These are phyloP conservation scores for Anagrus nilaparvatae DNA, from an alignment of 1,140 invertebrate species.

Conservation along the genomic window DNA sequence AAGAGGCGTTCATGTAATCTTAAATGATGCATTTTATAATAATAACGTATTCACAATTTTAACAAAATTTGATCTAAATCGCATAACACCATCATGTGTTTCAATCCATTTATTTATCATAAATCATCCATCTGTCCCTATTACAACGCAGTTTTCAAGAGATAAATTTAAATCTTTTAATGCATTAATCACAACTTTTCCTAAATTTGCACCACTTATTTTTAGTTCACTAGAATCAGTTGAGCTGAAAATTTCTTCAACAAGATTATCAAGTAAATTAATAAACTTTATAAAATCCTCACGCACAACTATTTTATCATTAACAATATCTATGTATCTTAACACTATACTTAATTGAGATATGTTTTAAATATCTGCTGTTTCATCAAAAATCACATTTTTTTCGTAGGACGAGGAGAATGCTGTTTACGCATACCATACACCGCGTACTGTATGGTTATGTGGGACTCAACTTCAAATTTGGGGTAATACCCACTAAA, in stretches of 20 bases:
- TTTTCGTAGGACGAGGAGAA: too few relatives aligned
- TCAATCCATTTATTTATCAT: conserved; percentile 20
- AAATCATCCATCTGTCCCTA: conserved; percentile 19
- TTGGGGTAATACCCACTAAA: too few relatives aligned
- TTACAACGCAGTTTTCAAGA: conserved; percentile 18
- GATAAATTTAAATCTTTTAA: conserved; percentile 15
- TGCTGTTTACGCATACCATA: too few relatives aligned
- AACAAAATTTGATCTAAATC: conserved; percentile 2
- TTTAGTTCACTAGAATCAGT: background rate
- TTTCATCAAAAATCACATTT: conserved; percentile 25
- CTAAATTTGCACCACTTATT: conserved; percentile 14
- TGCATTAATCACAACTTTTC: conserved; percentile 13
- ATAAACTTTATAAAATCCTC: conserved; percentile 24
- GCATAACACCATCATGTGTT: conserved; percentile 9
- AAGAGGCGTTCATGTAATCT: too few relatives aligned
- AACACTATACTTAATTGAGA: conserved; percentile 20
- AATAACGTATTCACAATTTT: conserved; percentile 4
- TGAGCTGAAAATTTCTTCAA: background rate
- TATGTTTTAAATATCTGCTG: conserved; percentile 19
- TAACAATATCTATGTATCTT: conserved; percentile 15
- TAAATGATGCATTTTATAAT: too few relatives aligned
- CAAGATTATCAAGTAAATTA: conserved; percentile 14
- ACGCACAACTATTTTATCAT: conserved; percentile 8
- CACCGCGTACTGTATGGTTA: too few relatives aligned
- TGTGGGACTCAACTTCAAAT: too few relatives aligned